Evolutionary conservation across 2,888 invertebrate species (phyloP).

Genomic region (Gryllus longicercus): DNA sequence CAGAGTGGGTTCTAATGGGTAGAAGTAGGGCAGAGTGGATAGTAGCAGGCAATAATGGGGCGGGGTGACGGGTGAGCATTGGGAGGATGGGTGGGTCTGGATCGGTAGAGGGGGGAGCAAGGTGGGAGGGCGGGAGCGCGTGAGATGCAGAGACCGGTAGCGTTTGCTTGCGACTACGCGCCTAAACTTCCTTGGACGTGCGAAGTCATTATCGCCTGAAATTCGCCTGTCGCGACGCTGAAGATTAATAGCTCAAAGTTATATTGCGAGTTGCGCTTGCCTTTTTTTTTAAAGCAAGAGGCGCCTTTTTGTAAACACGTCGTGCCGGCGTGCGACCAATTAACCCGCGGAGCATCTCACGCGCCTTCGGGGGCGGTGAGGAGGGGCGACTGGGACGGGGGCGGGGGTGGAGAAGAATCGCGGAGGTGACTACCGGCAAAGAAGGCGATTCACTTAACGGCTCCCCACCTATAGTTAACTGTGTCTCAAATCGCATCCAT

Average conservation of each 20-base stretch:
- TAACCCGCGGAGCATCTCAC: neutral
- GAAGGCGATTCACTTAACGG: no score
- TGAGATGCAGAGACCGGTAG: neutral
- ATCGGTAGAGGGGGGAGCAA: no score
- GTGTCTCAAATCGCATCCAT: no score
- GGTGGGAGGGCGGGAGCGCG: no score
- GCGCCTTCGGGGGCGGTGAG: neutral
- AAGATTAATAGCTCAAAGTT: slow-evolving; percentile 9
- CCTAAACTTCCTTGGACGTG: slow-evolving; percentile 17
- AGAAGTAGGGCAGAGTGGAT: no score
- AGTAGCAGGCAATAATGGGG: no score
- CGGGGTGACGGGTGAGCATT: no score
- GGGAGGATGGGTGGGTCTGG: no score
- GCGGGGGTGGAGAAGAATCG: neutral
- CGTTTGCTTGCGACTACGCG: neutral
- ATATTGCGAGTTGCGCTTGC: neutral
- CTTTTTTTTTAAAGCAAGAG: neutral
- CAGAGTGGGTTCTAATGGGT: no score
- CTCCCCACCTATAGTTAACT: no score
- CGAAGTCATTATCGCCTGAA: slow-evolving; percentile 1
- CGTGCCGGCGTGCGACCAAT: neutral
- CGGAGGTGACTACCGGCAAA: neutral
- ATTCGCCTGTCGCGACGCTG: neutral
- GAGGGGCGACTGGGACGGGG: neutral
- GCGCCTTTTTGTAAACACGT: neutral